Conservation (phyloP, 2,797 vertebrate species). For the Clarias pachynema region DNA sequence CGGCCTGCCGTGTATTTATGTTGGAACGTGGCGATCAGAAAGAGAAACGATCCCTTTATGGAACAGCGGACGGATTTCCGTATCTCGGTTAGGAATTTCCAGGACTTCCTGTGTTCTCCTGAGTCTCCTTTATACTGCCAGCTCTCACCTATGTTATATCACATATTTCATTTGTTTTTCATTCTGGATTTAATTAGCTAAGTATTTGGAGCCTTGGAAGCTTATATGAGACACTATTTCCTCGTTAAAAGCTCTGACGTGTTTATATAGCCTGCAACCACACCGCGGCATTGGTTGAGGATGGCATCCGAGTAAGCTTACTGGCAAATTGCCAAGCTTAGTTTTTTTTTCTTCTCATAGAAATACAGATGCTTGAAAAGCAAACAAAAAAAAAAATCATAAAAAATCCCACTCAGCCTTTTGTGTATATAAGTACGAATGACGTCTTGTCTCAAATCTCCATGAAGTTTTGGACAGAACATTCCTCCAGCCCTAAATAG, state of each 20-base stretch:
- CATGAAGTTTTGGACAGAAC: constrained; percentile 13
- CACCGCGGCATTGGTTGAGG: constrained; percentile 26
- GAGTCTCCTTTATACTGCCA: constrained; percentile 23
- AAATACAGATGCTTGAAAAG: constrained; percentile 46
- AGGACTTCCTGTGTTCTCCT: constrained; percentile 54
- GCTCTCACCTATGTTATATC: background rate
- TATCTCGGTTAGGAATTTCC: constrained; percentile 58
- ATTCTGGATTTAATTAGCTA: background rate
- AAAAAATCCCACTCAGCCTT: constrained; percentile 60
- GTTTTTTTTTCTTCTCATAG: constrained; percentile 44
- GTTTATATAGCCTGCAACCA: constrained; percentile 40
- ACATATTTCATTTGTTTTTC: background rate
- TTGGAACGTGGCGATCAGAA: background rate
- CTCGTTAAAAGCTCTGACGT: constrained; percentile 37
- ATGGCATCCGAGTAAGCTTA: constrained; percentile 25
- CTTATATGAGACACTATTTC: constrained; percentile 18
- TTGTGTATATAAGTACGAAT: constrained; percentile 54
- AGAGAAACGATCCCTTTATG: constrained; percentile 39
- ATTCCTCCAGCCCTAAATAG: background rate
- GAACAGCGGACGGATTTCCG: constrained; percentile 55
- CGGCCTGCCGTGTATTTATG: background rate
- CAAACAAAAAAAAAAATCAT: background rate
- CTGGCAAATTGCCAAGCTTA: constrained; percentile 43
- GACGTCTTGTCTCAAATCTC: constrained; percentile 32
- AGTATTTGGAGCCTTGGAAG: background rate